Conservation (phyloP, 1,140 invertebrate genomes). For the Pteromalus puparum region DNA sequence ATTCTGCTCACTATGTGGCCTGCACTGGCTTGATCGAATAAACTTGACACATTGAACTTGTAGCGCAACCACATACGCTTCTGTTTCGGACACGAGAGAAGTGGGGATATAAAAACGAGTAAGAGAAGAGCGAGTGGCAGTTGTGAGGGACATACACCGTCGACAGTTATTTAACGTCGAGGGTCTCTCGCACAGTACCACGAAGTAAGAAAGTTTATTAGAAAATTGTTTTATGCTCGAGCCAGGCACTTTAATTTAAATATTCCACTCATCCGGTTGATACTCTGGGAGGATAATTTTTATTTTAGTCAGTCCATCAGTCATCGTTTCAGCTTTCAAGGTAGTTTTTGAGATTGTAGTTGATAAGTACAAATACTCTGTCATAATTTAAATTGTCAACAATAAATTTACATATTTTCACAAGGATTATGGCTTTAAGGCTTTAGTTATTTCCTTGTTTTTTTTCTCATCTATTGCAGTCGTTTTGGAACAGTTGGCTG, state of each 20-base stretch:
- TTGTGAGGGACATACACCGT: neutral
- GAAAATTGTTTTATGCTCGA: constrained; percentile 38
- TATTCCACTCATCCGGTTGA: neutral
- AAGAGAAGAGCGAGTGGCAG: neutral
- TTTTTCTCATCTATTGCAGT: constrained; percentile 51
- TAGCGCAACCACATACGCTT: constrained; percentile 2
- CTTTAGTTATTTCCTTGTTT: no score
- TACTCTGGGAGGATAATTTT: neutral
- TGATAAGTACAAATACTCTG: no score
- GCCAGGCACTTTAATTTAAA: constrained; percentile 12
- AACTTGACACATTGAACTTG: constrained; percentile 50
- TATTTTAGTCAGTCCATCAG: neutral
- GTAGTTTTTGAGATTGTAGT: no score
- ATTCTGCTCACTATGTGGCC: neutral
- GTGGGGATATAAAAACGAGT: constrained; percentile 27
- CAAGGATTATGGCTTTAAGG: no score
- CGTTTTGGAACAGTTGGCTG: constrained; percentile 17
- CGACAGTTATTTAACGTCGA: constrained; percentile 26
- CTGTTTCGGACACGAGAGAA: neutral
- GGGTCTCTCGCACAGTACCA: neutral
- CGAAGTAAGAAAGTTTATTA: constrained; percentile 49
- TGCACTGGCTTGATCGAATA: constrained; percentile 32
- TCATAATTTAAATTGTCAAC: no score
- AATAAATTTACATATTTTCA: no score
- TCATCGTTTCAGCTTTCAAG: no score